phyloP scores from a whole-genome alignment of 1,140 invertebrate species.

The Dendroctonus valens region DNA sequence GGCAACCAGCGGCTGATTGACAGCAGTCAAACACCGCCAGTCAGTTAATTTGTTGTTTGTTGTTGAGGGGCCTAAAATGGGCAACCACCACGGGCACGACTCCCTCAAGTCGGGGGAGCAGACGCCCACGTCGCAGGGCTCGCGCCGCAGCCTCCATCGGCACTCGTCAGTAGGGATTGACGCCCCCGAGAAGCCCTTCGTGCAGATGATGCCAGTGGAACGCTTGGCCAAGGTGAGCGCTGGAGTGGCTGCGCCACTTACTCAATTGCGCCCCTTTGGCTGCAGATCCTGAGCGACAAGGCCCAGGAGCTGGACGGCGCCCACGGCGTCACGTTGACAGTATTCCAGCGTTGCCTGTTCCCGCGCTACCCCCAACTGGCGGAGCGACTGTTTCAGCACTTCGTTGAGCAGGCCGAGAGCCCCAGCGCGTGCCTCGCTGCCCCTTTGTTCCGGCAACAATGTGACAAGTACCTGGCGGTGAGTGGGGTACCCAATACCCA shows the following conservation, averaged over 20 bases:
- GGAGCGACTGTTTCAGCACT: constrained; percentile 63
- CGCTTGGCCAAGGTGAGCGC: constrained; percentile 64
- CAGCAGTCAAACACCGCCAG: too few species aligned
- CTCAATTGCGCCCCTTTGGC: neutral
- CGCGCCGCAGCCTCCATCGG: constrained; percentile 51
- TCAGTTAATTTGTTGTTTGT: neutral
- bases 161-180: constrained; percentile 62
- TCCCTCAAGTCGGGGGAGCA: constrained; percentile 34
- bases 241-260: neutral
- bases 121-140: constrained; percentile 31
- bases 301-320: constrained; percentile 63
- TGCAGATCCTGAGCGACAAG: constrained; percentile 62
- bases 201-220: constrained; percentile 66
- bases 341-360: constrained; percentile 71
- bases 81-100: constrained; percentile 40
- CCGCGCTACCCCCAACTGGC: constrained; percentile 73
- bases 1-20: too few species aligned
- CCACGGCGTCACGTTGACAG: constrained; percentile 63
- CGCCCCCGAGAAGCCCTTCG: constrained; percentile 55
- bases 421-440: constrained; percentile 61
- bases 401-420: constrained; percentile 60
- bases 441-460: constrained; percentile 66
- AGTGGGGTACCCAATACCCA: constrained; percentile 9
- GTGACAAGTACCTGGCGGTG: constrained; percentile 62
- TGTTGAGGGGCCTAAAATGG: constrained; percentile 33